Evolutionary conservation across 1,140 invertebrate species (phyloP).

Genomic region (Drosophila simulans): DNA sequence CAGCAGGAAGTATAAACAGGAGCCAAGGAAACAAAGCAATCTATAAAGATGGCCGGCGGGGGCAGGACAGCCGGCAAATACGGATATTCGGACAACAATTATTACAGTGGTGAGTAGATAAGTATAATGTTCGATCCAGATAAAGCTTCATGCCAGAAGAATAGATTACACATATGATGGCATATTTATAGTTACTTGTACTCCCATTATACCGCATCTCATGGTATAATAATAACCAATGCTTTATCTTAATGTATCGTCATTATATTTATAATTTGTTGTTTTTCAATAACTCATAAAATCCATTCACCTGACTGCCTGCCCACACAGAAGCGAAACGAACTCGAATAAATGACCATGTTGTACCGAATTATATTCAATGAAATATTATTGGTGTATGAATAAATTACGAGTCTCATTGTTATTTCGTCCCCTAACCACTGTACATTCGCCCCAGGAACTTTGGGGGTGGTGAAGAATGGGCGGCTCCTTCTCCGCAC

Average conservation of each 20-base stretch:
- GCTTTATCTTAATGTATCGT: too few relatives aligned
- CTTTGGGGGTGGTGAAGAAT: background rate
- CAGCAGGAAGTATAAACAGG: conserved; percentile 42
- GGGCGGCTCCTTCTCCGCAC: conserved; percentile 41
- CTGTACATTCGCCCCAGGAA: conserved; percentile 7
- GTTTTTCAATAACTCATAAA: conserved; percentile 18
- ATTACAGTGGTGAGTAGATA: conserved; percentile 75
- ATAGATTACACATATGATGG: too few relatives aligned
- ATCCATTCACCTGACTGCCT: background rate
- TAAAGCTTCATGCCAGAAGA: background rate
- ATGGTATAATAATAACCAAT: too few relatives aligned
- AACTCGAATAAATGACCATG: conserved; percentile 2
- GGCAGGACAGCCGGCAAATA: conserved; percentile 82
- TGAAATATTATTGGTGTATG: conserved; percentile 39
- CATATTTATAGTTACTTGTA: background rate
- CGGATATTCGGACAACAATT: conserved; percentile 83
- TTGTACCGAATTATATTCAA: conserved; percentile 28
- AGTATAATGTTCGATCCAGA: conserved; percentile 1
- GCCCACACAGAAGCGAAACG: background rate
- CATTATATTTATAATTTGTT: too few relatives aligned
- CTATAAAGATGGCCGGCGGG: conserved; percentile 80
- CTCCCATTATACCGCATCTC: too few relatives aligned
- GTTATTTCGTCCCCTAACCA: conserved; percentile 31
- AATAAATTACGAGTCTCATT: conserved; percentile 31
- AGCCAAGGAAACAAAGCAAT: conserved; percentile 49